Percentiles rank a stretch among this genome's conserved stretches.
Evolutionary conservation across 2,113 vertebrate genomes (phyloP).

Genomic region (Damaliscus lunatus): DNA sequence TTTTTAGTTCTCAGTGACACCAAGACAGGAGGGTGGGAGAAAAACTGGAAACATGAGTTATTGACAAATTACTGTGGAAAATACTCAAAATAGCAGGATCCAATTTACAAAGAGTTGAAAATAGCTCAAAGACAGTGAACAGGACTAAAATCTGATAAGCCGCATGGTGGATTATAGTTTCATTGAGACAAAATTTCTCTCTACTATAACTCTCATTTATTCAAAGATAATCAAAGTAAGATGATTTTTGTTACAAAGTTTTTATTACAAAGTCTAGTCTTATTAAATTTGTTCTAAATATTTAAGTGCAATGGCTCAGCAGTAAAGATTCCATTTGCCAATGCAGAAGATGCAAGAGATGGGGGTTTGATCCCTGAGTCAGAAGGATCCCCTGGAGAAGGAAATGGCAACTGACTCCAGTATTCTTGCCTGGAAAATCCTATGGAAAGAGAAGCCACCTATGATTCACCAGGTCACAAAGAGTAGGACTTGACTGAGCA

Average conservation of each 20-base stretch:
- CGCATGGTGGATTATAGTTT: background rate
- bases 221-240: constrained; percentile 1
- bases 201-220: background rate
- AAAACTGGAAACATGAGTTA: background rate
- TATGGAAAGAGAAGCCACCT: background rate
- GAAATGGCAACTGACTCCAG: background rate
- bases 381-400: background rate
- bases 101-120: background rate
- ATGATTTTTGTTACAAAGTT: background rate
- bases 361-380: background rate
- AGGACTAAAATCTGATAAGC: background rate
- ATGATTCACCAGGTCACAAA: background rate
- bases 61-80: background rate
- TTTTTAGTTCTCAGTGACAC: background rate
- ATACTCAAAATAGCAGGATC: background rate
- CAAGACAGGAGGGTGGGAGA: background rate
- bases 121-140: background rate
- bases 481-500: fast-evolving
- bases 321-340: background rate
- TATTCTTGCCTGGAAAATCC: background rate
- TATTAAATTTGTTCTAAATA: background rate
- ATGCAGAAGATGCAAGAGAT: background rate
- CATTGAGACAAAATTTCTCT: background rate
- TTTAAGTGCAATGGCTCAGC: background rate
- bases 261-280: background rate